Conservation (phyloP, 2,797 vertebrate genomes). For the Gouania willdenowi region DNA sequence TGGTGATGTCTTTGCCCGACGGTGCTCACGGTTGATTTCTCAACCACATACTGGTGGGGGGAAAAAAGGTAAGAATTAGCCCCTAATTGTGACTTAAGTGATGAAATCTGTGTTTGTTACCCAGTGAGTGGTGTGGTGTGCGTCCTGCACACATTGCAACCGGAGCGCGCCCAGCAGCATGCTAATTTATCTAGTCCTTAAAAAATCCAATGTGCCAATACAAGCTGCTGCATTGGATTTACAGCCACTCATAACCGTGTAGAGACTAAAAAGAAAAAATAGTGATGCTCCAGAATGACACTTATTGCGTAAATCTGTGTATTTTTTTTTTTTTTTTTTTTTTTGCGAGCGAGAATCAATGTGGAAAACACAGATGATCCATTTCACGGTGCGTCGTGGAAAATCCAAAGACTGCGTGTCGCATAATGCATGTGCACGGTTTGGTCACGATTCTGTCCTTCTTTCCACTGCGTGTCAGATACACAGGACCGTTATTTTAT, state of each 20-base stretch:
- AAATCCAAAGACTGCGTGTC: slow-evolving; percentile 25
- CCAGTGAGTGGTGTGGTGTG: neutral
- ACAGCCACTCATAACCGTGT: neutral
- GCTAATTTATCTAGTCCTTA: slow-evolving; percentile 25
- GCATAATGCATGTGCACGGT: slow-evolving; percentile 25
- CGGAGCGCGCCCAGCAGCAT: slow-evolving; percentile 16
- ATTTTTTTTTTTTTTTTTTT: neutral
- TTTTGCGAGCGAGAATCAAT: slow-evolving; percentile 20
- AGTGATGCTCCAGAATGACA: neutral
- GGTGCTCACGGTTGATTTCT: slow-evolving; percentile 67
- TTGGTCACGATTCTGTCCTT: slow-evolving; percentile 33
- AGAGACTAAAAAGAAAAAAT: neutral
- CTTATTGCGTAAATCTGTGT: slow-evolving; percentile 14
- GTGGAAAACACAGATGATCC: slow-evolving; percentile 27
- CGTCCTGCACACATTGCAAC: slow-evolving; percentile 19
- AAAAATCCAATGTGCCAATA: slow-evolving; percentile 20
- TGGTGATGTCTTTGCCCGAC: slow-evolving; percentile 76
- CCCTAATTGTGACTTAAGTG: slow-evolving; percentile 3
- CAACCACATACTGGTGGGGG: slow-evolving; percentile 41
- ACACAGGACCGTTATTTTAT: slow-evolving; percentile 29
- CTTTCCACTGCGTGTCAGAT: slow-evolving; percentile 8
- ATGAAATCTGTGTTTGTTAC: slow-evolving; percentile 6
- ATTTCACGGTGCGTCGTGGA: slow-evolving; percentile 12
- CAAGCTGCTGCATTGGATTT: slow-evolving; percentile 1
- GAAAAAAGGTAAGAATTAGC: slow-evolving; percentile 68